Evolutionary conservation across 2,888 invertebrate genomes (phyloP).

Genomic region (Drosophila aldrichi): DNA sequence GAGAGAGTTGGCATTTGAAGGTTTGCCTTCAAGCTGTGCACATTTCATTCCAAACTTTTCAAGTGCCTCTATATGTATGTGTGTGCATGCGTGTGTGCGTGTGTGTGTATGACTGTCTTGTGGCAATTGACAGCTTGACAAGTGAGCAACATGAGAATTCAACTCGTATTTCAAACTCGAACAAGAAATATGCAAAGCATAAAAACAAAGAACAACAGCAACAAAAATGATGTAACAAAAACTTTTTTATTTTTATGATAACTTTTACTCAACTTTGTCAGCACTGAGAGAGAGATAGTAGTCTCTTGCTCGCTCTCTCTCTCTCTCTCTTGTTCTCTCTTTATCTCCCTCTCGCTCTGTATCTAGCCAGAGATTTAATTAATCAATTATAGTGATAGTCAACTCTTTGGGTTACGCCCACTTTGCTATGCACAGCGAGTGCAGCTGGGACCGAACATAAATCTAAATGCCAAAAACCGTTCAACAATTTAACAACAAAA

Average conservation of each 20-base stretch:
- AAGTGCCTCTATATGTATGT: conserved; percentile 62
- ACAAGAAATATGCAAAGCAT: conserved; percentile 62
- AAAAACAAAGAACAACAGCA: conserved; percentile 15
- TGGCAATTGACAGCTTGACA: conserved; percentile 77
- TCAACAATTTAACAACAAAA: conserved; percentile 68
- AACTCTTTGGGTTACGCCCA: conserved; percentile 49
- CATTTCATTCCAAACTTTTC: conserved; percentile 72
- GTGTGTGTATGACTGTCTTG: conserved; percentile 52
- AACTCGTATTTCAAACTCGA: conserved; percentile 65
- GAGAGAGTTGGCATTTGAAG: conserved; percentile 19
- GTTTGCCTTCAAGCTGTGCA: conserved; percentile 32
- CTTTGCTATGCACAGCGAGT: conserved; percentile 17
- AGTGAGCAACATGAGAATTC: conserved; percentile 79
- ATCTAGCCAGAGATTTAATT: conserved; percentile 68
- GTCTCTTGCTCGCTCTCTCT: neutral
- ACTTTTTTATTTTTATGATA: conserved; percentile 50
- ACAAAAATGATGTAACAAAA: conserved; percentile 30
- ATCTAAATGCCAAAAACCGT: conserved; percentile 68
- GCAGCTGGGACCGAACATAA: conserved; percentile 36
- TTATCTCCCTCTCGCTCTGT: neutral
- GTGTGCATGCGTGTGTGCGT: conserved; percentile 8
- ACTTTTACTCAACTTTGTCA: conserved; percentile 65
- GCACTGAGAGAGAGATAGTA: conserved; percentile 18
- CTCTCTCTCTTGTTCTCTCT: no score
- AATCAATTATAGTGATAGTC: conserved; percentile 75